Evolutionary conservation across 2,888 invertebrate genomes (phyloP).

Genomic region (Folsomia candida): DNA sequence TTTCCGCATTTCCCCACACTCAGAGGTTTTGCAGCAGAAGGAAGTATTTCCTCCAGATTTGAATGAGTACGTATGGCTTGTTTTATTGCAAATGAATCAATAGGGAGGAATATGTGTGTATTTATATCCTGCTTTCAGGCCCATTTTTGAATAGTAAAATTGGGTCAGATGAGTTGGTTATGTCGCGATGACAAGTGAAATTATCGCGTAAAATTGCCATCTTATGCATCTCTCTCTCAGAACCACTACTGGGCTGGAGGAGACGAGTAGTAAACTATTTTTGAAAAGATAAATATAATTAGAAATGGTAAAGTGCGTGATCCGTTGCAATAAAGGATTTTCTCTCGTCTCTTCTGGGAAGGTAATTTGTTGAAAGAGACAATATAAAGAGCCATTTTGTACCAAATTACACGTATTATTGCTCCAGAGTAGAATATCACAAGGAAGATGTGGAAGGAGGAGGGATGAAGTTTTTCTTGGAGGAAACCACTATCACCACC

Average conservation of each 20-base stretch:
- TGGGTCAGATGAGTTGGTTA: too few relatives aligned
- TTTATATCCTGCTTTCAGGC: not conserved
- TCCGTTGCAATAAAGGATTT: constrained; percentile 45
- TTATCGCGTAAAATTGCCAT: too few relatives aligned
- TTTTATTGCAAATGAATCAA: not conserved
- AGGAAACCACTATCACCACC: not conserved
- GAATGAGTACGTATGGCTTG: not conserved
- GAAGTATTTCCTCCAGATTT: too few relatives aligned
- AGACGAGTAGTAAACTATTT: not conserved
- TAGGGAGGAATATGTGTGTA: not conserved
- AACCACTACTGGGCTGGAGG: not conserved
- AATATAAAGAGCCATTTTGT: constrained; percentile 30
- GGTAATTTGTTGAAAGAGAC: constrained; percentile 38
- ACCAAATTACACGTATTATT: constrained; percentile 24
- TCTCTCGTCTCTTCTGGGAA: constrained; percentile 44
- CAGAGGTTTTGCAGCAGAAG: too few relatives aligned
- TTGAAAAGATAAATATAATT: constrained; percentile 42
- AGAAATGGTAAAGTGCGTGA: constrained; percentile 45
- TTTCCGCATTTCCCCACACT: too few relatives aligned
- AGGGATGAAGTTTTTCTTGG: not conserved
- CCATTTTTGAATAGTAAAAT: too few relatives aligned
- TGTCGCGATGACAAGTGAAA: too few relatives aligned
- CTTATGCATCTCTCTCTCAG: not conserved
- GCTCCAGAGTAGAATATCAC: not conserved
- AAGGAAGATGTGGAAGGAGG: not conserved